These are phyloP conservation scores for Sinocyclocheilus maitianheensis DNA, from an alignment of 2,113 vertebrate genomes.

Conservation along the genomic window DNA sequence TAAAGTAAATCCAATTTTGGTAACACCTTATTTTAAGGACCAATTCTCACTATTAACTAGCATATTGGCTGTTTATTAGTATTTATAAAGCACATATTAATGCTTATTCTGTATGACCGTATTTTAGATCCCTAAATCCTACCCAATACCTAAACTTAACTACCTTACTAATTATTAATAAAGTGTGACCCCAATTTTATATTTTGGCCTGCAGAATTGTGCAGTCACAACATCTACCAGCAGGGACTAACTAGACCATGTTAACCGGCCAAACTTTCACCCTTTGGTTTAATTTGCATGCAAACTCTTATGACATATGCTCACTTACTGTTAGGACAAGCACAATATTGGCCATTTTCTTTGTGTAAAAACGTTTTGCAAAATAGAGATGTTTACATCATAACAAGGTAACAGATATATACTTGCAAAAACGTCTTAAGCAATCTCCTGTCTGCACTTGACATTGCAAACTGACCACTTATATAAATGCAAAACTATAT, in stretches of 20 bases:
- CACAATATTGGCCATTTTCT: neutral
- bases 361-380: too few relatives aligned
- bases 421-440: neutral
- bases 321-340: neutral
- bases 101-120: too few relatives aligned
- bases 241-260: neutral
- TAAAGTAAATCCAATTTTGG: too few relatives aligned
- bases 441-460: neutral
- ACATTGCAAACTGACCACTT: neutral
- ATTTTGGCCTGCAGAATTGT: neutral
- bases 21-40: too few relatives aligned
- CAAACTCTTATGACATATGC: neutral
- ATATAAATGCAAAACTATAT: neutral
- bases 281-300: neutral
- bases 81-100: too few relatives aligned
- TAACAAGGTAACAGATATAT: neutral
- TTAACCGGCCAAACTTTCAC: neutral
- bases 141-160: too few relatives aligned
- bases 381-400: neutral
- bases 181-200: neutral
- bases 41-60: too few relatives aligned
- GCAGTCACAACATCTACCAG: neutral
- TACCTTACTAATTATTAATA: too few relatives aligned
- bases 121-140: too few relatives aligned
- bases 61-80: too few relatives aligned